Evolutionary conservation across 2,113 vertebrate genomes (phyloP).

Genomic region (Erinaceus europaeus): DNA sequence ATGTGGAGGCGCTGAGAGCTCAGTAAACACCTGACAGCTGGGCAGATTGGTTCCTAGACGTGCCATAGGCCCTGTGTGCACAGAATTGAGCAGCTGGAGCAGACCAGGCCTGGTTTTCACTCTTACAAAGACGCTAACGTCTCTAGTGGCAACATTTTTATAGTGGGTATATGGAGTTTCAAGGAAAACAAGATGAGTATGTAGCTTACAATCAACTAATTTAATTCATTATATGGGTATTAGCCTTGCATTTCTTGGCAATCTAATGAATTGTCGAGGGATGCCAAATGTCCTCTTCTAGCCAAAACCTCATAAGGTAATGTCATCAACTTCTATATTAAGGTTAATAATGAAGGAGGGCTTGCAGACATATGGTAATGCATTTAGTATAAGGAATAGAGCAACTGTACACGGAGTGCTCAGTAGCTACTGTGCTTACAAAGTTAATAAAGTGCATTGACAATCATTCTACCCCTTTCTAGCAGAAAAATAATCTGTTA

Average conservation of each 20-base stretch:
- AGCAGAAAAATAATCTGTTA: conserved; percentile 39
- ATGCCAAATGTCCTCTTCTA: conserved; percentile 61
- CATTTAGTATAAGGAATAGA: conserved; percentile 63
- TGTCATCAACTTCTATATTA: conserved; percentile 59
- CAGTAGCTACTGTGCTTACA: conserved; percentile 42
- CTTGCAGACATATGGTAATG: conserved; percentile 53
- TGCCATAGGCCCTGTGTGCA: background rate
- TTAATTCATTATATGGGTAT: conserved; percentile 55
- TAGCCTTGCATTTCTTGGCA: conserved; percentile 63
- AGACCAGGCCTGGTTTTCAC: background rate
- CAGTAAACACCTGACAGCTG: no score
- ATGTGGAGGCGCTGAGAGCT: background rate
- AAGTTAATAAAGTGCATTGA: conserved; percentile 39
- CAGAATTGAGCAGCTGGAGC: background rate
- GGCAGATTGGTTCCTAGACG: no score
- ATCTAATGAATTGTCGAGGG: background rate
- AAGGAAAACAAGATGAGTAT: conserved; percentile 47
- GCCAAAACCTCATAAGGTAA: conserved; percentile 53
- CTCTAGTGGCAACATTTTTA: conserved; percentile 29
- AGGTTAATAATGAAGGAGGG: conserved; percentile 62
- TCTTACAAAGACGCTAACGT: background rate
- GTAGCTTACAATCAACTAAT: conserved; percentile 24
- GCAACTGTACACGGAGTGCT: conserved; percentile 55
- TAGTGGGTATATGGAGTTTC: background rate
- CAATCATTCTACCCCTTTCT: conserved; percentile 43